Evolutionary conservation across 2,797 vertebrate genomes (phyloP).

Genomic region (Argentina silus): DNA sequence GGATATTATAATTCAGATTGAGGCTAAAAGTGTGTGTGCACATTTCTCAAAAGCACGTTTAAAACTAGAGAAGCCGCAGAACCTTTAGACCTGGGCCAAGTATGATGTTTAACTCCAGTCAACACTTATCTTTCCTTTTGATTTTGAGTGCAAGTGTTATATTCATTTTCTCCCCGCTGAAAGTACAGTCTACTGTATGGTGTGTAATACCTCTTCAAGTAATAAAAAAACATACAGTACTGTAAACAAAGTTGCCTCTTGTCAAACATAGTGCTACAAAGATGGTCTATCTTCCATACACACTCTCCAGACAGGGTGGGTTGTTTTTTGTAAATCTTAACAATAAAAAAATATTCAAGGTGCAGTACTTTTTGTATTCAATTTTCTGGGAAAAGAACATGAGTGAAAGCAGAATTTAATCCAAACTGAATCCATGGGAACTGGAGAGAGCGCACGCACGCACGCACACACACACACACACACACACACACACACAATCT

Average conservation of each 20-base stretch:
- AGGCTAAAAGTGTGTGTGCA: constrained; percentile 49
- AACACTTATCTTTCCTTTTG: background rate
- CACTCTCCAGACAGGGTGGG: no score
- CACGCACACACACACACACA: no score
- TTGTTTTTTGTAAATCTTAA: no score
- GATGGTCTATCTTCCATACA: no score
- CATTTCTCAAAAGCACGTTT: constrained; percentile 46
- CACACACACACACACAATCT: no score
- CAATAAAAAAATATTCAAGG: constrained; percentile 42
- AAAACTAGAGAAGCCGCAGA: background rate
- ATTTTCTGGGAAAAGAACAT: background rate
- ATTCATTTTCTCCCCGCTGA: background rate
- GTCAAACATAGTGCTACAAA: no score
- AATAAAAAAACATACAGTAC: no score
- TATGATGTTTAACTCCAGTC: background rate
- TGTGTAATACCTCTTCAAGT: background rate
- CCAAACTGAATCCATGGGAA: constrained; percentile 23
- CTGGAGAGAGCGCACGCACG: constrained; percentile 13
- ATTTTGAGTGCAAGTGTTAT: background rate
- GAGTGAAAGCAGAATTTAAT: constrained; percentile 3
- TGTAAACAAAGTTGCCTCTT: no score
- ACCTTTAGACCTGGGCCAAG: background rate
- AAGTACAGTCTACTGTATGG: background rate
- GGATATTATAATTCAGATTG: constrained; percentile 62
- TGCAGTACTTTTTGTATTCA: constrained; percentile 36